Evolutionary conservation across 53 echinoderm and acorn worm species (phyloP).

Genomic region (Paelopatides confundens): DNA sequence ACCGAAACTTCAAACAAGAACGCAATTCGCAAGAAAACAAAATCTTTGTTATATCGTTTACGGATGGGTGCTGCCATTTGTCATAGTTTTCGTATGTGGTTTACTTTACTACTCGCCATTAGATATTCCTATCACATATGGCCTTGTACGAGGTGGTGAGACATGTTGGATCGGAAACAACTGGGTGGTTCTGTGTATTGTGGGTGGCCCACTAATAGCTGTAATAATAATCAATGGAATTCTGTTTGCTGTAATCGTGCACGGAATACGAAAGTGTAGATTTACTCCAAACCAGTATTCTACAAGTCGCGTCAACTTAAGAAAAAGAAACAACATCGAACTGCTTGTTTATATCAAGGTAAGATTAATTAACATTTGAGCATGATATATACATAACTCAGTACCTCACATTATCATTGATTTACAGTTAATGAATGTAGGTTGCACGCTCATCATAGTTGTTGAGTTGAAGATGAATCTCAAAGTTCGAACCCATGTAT

Average conservation of each 20-base stretch:
- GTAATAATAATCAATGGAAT: not conserved
- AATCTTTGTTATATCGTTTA: not conserved
- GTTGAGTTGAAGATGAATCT: too few species aligned
- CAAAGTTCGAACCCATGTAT: too few species aligned
- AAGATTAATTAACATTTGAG: too few species aligned
- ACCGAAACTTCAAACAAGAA: not conserved
- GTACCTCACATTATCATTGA: too few species aligned
- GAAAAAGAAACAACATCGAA: not conserved
- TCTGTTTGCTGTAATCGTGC: not conserved
- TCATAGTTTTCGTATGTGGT: not conserved
- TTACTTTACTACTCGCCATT: not conserved
- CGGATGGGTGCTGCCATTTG: not conserved
- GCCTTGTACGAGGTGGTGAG: not conserved
- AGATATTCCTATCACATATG: not conserved
- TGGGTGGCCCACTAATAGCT: not conserved
- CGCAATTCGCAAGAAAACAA: not conserved
- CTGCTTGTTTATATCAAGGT: constrained; percentile 21
- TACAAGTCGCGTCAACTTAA: not conserved
- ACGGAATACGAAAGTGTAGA: constrained; percentile 1
- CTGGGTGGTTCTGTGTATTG: not conserved
- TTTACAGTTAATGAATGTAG: too few species aligned
- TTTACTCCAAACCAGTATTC: not conserved
- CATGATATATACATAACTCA: too few species aligned
- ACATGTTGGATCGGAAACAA: constrained; percentile 19
- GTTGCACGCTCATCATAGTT: too few species aligned